Conservation (phyloP, 1,140 invertebrate genomes). For the Drosophila lacertosa region DNA sequence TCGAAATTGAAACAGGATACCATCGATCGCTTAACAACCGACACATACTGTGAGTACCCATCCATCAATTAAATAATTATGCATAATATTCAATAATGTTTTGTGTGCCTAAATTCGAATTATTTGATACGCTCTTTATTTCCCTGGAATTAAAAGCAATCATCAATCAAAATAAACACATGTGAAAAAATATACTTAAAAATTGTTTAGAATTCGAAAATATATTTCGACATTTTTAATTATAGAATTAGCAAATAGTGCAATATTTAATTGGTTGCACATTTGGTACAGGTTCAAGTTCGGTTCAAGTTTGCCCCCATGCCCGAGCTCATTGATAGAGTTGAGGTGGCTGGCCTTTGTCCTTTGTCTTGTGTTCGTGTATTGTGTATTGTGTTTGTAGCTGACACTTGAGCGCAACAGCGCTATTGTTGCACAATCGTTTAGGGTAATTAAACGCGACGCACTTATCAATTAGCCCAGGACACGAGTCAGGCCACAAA, state of each 20-base stretch:
- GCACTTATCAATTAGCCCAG: conserved; percentile 4
- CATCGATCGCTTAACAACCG: conserved; percentile 93
- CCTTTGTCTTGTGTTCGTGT: neutral
- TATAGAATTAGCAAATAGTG: neutral
- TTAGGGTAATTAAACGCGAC: neutral
- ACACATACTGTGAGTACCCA: conserved; percentile 94
- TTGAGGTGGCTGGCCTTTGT: neutral
- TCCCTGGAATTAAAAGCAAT: conserved; percentile 13
- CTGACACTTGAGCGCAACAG: neutral
- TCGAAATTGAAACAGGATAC: conserved; percentile 97
- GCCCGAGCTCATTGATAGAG: neutral
- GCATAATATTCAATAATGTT: conserved; percentile 12
- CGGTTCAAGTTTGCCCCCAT: neutral
- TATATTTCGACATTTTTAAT: no score
- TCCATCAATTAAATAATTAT: conserved; percentile 17
- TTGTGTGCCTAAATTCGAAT: conserved; percentile 30
- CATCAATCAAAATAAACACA: conserved; percentile 34
- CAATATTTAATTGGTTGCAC: neutral
- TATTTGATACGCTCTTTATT: conserved; percentile 59
- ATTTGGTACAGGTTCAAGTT: neutral
- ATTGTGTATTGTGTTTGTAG: conserved; percentile 1
- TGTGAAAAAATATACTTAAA: no score
- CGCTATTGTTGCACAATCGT: neutral
- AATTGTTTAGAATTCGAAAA: no score
- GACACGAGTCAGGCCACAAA: neutral